These are phyloP conservation scores for Glandiceps talaboti DNA, from an alignment of 53 echinoderm and acorn worm genomes.

Conservation along the genomic window DNA sequence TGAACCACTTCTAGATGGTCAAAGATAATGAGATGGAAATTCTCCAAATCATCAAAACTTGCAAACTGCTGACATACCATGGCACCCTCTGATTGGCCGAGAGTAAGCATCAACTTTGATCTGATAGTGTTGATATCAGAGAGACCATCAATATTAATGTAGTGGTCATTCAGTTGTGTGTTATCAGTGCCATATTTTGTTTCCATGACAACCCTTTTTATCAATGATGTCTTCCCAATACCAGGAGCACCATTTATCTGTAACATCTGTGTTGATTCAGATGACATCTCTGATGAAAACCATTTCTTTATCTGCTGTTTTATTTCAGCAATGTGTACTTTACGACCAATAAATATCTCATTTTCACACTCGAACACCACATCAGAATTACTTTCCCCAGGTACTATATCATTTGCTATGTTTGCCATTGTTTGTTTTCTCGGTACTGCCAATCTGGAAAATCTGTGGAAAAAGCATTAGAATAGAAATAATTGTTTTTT, in stretches of 20 bases:
- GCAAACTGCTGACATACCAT: not conserved
- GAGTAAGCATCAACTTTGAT: constrained; percentile 7
- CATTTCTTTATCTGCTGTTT: not conserved
- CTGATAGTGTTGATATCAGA: not conserved
- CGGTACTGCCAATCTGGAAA: too few relatives aligned
- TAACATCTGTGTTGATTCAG: not conserved
- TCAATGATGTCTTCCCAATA: not conserved
- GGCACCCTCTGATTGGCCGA: constrained; percentile 5
- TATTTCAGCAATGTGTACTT: too few relatives aligned
- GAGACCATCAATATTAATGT: constrained; percentile 8
- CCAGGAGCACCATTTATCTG: not conserved
- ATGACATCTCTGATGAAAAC: too few relatives aligned
- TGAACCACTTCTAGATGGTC: constrained; percentile 9
- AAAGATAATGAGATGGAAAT: constrained; percentile 18
- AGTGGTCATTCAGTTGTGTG: constrained; percentile 10
- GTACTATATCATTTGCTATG: too few relatives aligned
- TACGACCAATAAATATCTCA: not conserved
- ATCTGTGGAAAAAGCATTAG: too few relatives aligned
- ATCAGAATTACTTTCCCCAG: too few relatives aligned
- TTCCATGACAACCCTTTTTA: not conserved
- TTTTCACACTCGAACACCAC: too few relatives aligned
- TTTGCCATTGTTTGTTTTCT: too few relatives aligned
- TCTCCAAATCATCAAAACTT: constrained; percentile 1
- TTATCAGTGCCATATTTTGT: too few relatives aligned
- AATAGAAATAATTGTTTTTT: too few relatives aligned